phyloP scores from a whole-genome alignment of 2,888 invertebrate species.

The Volucella zonaria region DNA sequence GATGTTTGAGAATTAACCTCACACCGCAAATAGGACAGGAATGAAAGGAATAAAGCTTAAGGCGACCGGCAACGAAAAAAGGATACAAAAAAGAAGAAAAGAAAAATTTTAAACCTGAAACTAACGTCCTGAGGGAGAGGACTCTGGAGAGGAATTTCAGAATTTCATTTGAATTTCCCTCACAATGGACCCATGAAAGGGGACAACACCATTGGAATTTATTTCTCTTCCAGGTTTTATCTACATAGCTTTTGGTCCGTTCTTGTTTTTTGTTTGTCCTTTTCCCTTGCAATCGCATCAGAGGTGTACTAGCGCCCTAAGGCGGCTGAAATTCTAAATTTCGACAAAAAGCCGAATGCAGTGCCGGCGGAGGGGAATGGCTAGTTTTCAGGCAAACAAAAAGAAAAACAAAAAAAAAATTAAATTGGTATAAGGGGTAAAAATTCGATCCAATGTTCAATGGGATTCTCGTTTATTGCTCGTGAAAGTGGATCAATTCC shows the following conservation, averaged over 20 bases:
- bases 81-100: background rate
- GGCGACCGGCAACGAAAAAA: conserved; percentile 33
- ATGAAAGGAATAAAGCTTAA: conserved; percentile 43
- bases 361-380: background rate
- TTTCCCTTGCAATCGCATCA: conserved; percentile 35
- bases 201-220: conserved; percentile 48
- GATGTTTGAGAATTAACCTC: conserved; percentile 50
- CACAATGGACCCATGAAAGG: conserved; percentile 52
- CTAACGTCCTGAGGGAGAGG: conserved; percentile 33
- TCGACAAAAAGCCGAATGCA: conserved; percentile 44
- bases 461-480: conserved; percentile 72
- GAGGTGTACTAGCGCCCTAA: conserved; percentile 39
- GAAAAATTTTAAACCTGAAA: conserved; percentile 8
- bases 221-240: conserved; percentile 62
- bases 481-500: conserved; percentile 71
- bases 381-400: conserved; percentile 12
- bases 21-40: conserved; percentile 55
- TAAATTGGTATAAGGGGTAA: conserved; percentile 26
- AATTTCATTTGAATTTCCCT: conserved; percentile 72
- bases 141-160: conserved; percentile 37
- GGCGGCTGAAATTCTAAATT: conserved; percentile 21
- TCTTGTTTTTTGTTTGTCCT: conserved; percentile 30
- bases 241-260: conserved; percentile 24
- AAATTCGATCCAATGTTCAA: conserved; percentile 58
- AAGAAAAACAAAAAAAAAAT: background rate